These are phyloP conservation scores for Parnassius apollo DNA, from an alignment of 2,888 invertebrate genomes.

Conservation along the genomic window DNA sequence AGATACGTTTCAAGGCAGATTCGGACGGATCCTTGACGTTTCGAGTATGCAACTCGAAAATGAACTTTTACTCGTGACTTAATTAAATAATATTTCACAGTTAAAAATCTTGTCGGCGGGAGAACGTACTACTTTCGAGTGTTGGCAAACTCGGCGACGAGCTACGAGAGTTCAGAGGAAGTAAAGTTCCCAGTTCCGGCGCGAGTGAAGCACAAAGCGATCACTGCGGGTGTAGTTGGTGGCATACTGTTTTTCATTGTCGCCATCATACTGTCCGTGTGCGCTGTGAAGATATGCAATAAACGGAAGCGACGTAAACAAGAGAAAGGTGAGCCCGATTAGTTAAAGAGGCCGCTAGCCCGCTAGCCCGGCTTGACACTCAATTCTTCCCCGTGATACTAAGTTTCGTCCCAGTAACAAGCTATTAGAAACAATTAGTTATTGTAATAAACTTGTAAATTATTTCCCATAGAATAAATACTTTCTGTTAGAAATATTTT, in stretches of 20 bases:
- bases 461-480: conserved; percentile 1
- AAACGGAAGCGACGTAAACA: conserved; percentile 98
- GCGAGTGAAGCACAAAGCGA: conserved; percentile 95
- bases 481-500: not conserved
- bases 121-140: conserved; percentile 96
- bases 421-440: conserved; percentile 13
- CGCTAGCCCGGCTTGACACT: conserved; percentile 42
- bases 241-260: conserved; percentile 98
- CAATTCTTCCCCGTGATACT: conserved; percentile 17
- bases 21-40: not conserved
- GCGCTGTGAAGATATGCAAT: conserved; percentile 99
- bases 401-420: conserved; percentile 21
- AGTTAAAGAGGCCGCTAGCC: conserved; percentile 53
- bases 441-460: not conserved
- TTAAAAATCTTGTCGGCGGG: conserved; percentile 94
- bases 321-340: conserved; percentile 92
- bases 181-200: conserved; percentile 94
- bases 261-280: conserved; percentile 97
- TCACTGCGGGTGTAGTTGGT: conserved; percentile 97
- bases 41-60: not conserved
- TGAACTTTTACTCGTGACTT: not conserved
- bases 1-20: conserved; percentile 3
- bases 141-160: conserved; percentile 91
- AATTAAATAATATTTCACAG: conserved; percentile 80
- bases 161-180: conserved; percentile 93